These are phyloP conservation scores for Protobothrops flavoviridis DNA, from an alignment of 2,113 vertebrate genomes.

Conservation along the genomic window DNA sequence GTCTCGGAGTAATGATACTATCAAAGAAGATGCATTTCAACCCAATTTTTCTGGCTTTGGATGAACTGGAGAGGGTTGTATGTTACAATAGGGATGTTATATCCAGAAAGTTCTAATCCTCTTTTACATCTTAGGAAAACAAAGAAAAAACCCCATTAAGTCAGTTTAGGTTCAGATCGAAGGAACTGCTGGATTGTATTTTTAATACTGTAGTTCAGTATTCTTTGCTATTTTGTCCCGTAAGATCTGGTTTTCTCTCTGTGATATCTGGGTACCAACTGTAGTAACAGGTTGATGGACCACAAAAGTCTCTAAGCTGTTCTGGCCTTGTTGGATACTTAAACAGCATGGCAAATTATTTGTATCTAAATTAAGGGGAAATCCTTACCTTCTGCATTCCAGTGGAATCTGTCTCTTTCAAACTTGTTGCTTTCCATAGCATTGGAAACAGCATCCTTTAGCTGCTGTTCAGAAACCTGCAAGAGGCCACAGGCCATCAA, in stretches of 20 bases:
- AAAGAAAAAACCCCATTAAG: neutral
- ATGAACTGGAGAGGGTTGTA: neutral
- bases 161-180: neutral
- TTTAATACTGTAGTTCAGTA: neutral
- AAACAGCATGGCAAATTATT: neutral
- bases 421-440: constrained; percentile 80
- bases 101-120: neutral
- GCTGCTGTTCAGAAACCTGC: constrained; percentile 88
- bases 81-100: neutral
- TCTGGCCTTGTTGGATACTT: neutral
- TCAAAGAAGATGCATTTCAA: neutral
- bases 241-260: neutral
- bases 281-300: neutral
- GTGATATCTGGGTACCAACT: neutral
- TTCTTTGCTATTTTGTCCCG: neutral
- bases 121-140: neutral
- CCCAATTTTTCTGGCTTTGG: neutral
- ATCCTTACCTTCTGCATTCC: constrained; percentile 82
- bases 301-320: neutral
- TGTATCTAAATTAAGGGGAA: neutral
- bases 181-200: neutral
- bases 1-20: neutral
- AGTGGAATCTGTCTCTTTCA: constrained; percentile 79
- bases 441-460: constrained; percentile 85
- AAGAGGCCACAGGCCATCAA: constrained; percentile 17